Conservation (phyloP, 2,113 vertebrate species). For the Poeciliopsis turrubarensis region DNA sequence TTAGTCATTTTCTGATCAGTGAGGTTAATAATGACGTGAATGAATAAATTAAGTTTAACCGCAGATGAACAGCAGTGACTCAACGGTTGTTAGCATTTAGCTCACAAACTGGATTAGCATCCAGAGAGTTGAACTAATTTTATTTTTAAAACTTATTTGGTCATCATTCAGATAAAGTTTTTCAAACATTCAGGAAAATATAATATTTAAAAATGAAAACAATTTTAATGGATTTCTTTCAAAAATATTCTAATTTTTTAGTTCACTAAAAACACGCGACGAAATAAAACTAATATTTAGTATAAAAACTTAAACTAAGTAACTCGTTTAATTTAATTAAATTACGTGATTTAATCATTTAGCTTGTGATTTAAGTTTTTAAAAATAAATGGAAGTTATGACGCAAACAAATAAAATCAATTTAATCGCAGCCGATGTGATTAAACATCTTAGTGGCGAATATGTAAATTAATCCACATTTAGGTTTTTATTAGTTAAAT, state of each 20-base stretch:
- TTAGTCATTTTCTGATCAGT: too few species aligned
- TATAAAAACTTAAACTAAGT: background rate
- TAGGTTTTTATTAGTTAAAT: background rate
- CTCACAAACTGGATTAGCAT: background rate
- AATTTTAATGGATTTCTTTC: too few species aligned
- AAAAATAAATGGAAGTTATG: background rate
- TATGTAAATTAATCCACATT: too few species aligned
- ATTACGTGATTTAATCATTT: too few species aligned
- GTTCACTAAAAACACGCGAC: background rate
- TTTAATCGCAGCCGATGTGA: background rate
- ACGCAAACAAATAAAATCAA: background rate
- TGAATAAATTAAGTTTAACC: background rate
- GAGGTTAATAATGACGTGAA: too few species aligned
- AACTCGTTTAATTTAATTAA: background rate
- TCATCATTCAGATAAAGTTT: too few species aligned
- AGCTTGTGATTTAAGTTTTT: too few species aligned
- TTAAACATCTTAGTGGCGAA: background rate
- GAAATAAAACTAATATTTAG: background rate
- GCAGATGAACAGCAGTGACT: background rate
- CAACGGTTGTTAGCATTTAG: background rate
- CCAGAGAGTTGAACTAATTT: background rate
- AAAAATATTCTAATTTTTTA: too few species aligned
- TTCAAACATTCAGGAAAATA: too few species aligned
- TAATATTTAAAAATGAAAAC: too few species aligned
- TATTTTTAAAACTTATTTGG: too few species aligned